These are phyloP conservation scores for Brachyptera risi DNA, from an alignment of 2,888 invertebrate genomes.

Conservation along the genomic window DNA sequence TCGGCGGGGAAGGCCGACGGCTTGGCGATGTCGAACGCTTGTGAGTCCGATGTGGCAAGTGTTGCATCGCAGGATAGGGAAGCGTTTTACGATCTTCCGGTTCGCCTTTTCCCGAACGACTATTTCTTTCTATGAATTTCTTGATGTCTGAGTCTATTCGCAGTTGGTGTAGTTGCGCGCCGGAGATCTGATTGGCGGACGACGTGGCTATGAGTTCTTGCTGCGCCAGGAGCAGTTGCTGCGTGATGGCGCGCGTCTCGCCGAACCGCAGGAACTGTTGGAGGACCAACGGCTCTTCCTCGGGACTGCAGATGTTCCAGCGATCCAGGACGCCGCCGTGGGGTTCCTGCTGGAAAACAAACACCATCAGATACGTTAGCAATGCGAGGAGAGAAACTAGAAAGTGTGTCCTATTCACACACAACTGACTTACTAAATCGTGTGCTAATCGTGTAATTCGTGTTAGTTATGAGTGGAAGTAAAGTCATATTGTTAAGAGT, in stretches of 20 bases:
- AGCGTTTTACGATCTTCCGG: slow-evolving; percentile 12
- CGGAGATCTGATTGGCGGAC: slow-evolving; percentile 33
- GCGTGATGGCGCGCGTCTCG: slow-evolving; percentile 80
- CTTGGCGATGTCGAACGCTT: slow-evolving; percentile 54
- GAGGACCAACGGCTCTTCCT: slow-evolving; percentile 87
- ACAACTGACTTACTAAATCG: too few species aligned
- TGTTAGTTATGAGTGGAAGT: too few species aligned
- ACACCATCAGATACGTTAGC: too few species aligned
- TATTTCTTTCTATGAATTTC: slow-evolving; percentile 52
- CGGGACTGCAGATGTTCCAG: slow-evolving; percentile 82
- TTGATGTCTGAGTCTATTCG: slow-evolving; percentile 52
- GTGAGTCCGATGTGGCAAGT: slow-evolving; percentile 46
- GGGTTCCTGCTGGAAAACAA: slow-evolving; percentile 72
- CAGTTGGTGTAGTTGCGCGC: slow-evolving; percentile 30
- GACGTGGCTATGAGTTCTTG: slow-evolving; percentile 32
- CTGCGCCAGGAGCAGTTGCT: slow-evolving; percentile 54
- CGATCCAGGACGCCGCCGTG: slow-evolving; percentile 78
- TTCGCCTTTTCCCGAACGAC: slow-evolving; percentile 23
- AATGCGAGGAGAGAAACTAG: too few species aligned
- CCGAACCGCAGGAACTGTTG: slow-evolving; percentile 89
- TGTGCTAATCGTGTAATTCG: too few species aligned
- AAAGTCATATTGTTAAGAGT: too few species aligned
- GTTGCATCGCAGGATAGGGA: slow-evolving; percentile 40
- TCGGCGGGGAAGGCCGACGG: slow-evolving; percentile 57
- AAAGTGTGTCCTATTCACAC: too few species aligned